A percentile compares a stretch with the other conserved stretches of the same genome.
These are phyloP conservation scores for Benthochromis sp. DNA, from an alignment of 2,113 vertebrate genomes.

Conservation along the genomic window DNA sequence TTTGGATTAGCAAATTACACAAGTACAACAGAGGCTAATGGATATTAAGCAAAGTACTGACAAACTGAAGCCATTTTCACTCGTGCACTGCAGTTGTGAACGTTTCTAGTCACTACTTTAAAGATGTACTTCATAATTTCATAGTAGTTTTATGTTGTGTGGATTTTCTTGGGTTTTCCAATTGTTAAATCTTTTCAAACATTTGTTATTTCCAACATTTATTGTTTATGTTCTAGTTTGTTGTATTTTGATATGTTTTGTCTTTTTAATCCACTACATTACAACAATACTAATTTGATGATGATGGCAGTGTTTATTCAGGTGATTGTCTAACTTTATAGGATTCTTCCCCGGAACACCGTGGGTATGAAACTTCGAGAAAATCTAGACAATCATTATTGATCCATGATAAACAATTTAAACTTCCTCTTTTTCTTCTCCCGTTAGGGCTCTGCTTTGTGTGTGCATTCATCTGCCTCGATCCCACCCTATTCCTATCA, in stretches of 20 bases:
- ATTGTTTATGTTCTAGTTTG: neutral
- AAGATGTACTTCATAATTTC: neutral
- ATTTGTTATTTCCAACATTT: neutral
- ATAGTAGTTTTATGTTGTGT: neutral
- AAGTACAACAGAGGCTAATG: neutral
- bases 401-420: neutral
- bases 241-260: neutral
- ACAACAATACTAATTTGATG: neutral
- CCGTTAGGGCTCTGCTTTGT: fast-evolving
- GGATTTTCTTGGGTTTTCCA: fast-evolving
- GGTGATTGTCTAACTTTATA: neutral
- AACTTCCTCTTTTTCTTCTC: neutral
- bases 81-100: neutral
- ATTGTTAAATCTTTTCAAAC: neutral
- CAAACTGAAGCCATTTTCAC: neutral
- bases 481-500: neutral
- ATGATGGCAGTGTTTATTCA: neutral
- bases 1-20: neutral
- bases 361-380: neutral
- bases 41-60: neutral
- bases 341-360: fast-evolving
- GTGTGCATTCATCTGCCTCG: neutral
- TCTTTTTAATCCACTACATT: neutral
- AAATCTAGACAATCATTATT: neutral
- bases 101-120: neutral